A percentile compares a stretch with the other conserved stretches of the same genome.
Evolutionary conservation across 1,140 invertebrate genomes (phyloP).

Genomic region (Zeugodacus cucurbitae): DNA sequence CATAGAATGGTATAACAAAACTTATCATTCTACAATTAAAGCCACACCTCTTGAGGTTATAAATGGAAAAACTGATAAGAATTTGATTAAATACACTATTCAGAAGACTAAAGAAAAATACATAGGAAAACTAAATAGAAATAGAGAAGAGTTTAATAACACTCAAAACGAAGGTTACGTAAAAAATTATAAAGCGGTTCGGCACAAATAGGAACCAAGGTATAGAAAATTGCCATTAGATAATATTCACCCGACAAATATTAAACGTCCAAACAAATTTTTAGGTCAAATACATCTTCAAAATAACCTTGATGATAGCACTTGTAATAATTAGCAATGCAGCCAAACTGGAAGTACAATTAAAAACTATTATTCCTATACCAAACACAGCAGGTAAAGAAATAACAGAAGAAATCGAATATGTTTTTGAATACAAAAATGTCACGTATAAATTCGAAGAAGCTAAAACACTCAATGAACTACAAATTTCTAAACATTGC

Average conservation of each 20-base stretch:
- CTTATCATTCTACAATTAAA: no score
- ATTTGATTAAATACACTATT: no score
- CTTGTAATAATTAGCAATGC: not conserved
- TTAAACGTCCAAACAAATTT: constrained; percentile 34
- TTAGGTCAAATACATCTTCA: not conserved
- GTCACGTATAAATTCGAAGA: constrained; percentile 39
- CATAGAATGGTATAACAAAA: no score
- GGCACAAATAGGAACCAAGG: constrained; percentile 44
- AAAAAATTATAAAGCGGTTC: constrained; percentile 30
- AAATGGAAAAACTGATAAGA: no score
- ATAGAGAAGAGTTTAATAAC: no score
- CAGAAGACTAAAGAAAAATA: no score
- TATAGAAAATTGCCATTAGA: not conserved
- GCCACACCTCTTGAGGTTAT: no score
- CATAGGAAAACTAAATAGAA: no score
- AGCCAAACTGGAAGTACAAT: no score
- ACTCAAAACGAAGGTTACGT: no score
- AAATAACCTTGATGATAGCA: not conserved
- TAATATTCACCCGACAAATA: constrained; percentile 27
- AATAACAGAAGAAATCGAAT: not conserved
- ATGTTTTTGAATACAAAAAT: no score
- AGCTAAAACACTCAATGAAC: constrained; percentile 40
- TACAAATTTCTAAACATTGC: constrained; percentile 38
- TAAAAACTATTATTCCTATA: not conserved
- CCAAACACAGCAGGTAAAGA: no score